These are phyloP conservation scores for Apis florea DNA, from an alignment of 1,140 invertebrate genomes.

Conservation along the genomic window DNA sequence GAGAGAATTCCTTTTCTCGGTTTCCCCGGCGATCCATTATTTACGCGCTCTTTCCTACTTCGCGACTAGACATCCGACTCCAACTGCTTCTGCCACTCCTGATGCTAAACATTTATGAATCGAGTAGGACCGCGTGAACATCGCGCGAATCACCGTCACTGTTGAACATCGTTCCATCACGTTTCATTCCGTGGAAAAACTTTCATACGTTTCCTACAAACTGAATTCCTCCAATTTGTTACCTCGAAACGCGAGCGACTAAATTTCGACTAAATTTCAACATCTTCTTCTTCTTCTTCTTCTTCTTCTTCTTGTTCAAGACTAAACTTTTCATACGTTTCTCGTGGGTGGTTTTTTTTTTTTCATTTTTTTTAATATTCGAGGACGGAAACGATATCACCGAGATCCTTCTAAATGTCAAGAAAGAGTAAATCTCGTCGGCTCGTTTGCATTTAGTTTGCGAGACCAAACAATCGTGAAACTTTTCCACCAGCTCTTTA, in stretches of 20 bases:
- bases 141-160: background rate
- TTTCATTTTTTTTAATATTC: no score
- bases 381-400: background rate
- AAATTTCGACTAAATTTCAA: no score
- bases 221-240: no score
- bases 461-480: slow-evolving; percentile 18
- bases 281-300: no score
- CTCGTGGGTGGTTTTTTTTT: no score
- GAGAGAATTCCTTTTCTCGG: slow-evolving; percentile 23
- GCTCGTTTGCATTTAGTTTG: slow-evolving; percentile 24
- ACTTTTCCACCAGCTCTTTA: slow-evolving; percentile 13
- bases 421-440: background rate
- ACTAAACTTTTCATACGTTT: no score
- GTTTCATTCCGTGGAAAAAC: background rate
- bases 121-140: slow-evolving; percentile 1
- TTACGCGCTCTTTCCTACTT: slow-evolving; percentile 30
- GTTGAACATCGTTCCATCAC: background rate
- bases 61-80: slow-evolving; percentile 23
- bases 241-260: no score
- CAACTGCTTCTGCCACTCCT: slow-evolving; percentile 23
- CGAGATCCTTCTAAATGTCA: background rate
- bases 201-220: background rate
- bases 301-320: no score
- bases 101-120: slow-evolving; percentile 33
- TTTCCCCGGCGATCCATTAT: slow-evolving; percentile 35